Conservation (phyloP, 1,140 invertebrate genomes). For the Saccostrea cuccullata region DNA sequence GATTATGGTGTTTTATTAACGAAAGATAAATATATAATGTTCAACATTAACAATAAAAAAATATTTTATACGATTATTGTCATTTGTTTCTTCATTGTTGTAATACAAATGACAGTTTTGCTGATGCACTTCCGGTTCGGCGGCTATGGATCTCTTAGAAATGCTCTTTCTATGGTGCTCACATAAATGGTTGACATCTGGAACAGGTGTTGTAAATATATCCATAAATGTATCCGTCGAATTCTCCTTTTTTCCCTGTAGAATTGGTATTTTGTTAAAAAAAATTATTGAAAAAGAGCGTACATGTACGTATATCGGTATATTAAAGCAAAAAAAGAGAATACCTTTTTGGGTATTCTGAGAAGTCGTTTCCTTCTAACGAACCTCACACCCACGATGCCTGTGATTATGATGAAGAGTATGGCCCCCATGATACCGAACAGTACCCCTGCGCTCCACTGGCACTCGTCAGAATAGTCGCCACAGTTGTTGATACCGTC, state of each 20-base stretch:
- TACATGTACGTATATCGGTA: too few species aligned
- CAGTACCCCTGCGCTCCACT: not conserved
- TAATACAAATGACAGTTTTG: not conserved
- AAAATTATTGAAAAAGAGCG: not conserved
- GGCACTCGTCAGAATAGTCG: conserved; percentile 49
- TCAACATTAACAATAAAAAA: not conserved
- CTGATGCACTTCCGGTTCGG: not conserved
- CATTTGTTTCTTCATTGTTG: not conserved
- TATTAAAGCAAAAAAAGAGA: too few species aligned
- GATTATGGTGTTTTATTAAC: too few species aligned
- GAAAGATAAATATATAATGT: not conserved
- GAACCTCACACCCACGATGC: conserved; percentile 2
- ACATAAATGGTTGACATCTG: not conserved
- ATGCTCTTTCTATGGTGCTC: not conserved
- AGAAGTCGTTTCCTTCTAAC: not conserved
- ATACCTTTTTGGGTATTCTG: not conserved
- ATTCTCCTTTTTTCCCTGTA: not conserved
- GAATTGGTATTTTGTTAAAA: not conserved
- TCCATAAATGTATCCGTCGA: not conserved
- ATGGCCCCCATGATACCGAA: not conserved
- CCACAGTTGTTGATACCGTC: conserved; percentile 57
- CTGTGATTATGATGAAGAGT: not conserved
- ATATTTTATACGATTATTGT: not conserved
- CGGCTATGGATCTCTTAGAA: not conserved
- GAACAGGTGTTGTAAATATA: not conserved